Evolutionary conservation across 2,797 vertebrate species (phyloP), one percentile per base, ranked within the genome.

Genomic region (Brachymystax lenok): DNA sequence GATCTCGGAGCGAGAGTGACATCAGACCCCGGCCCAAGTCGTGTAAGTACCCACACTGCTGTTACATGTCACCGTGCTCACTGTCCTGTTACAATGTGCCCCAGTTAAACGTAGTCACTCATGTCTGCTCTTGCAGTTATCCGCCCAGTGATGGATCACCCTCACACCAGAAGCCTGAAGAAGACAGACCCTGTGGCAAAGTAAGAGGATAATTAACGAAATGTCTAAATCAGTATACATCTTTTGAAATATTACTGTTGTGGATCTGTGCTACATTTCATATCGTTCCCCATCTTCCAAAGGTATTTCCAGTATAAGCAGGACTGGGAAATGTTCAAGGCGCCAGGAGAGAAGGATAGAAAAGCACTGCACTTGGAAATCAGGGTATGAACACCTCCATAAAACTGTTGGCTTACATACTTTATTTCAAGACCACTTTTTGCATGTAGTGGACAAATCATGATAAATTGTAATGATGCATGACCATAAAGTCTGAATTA

Each of bases 261-360:
- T 64, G 61, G 24, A 24, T 64, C 61, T 68, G 66, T 69, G 33
- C 68, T 69, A 7, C 10, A 19, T 5, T 28, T 5, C 28, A 17
- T 30, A 1, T 27, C 50, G 7, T 70, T 24, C 19, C 27, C 30
- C 33, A 12, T 3, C 74, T 21, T 75, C 59, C 84, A 50, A 79
- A 96, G 95, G 82, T 95, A 95, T 88, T 93, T 93, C 72, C 89
- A 95, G 83, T 96, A 96, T 33, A 95, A 95, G 75, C 91, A 93
- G 80, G 79, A 92, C 2, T 96, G 95, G 95, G 93, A 95, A 4
- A 81, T 84, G 85, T 93, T 93, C 72, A 92, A 90, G 77, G 74
- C 89, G n/a, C 92, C 95, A 13, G 94, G 94, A 83, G 94, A 95
- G 78, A 86, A 30, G 16, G 87, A 93, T 82, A 86, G 92, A 52